Percentiles rank a stretch among this genome's conserved stretches.
phyloP scores from a whole-genome alignment of 2,113 vertebrate species.

The Arothron firmamentum region DNA sequence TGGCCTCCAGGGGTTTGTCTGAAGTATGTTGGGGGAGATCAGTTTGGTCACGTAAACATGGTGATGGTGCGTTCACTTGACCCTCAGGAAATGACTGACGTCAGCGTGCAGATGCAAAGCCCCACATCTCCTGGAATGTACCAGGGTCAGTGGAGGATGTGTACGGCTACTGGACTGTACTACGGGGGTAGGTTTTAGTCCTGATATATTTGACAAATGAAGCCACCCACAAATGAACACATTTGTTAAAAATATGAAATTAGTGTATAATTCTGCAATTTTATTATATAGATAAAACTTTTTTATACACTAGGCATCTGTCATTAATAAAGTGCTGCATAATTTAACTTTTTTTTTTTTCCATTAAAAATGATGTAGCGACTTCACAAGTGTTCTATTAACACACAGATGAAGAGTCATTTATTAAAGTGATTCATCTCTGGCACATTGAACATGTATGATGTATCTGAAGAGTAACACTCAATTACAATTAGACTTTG shows the following conservation, averaged over 20 bases:
- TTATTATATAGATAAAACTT: no score
- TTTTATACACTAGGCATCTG: no score
- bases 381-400: neutral
- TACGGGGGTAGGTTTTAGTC: conserved; percentile 82
- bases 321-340: no score
- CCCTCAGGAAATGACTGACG: conserved; percentile 92
- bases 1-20: conserved; percentile 97
- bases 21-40: conserved; percentile 97
- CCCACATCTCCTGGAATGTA: conserved; percentile 93
- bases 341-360: no score
- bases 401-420: conserved; percentile 14
- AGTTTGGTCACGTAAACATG: conserved; percentile 97
- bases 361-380: no score
- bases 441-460: neutral
- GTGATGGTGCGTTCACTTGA: conserved; percentile 93
- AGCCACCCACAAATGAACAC: no score
- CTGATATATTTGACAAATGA: no score
- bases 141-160: conserved; percentile 99
- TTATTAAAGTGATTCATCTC: conserved; percentile 22
- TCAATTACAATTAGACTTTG: conserved; percentile 14
- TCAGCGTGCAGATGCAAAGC: conserved; percentile 98
- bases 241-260: no score
- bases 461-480: conserved; percentile 14
- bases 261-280: no score
- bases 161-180: conserved; percentile 94